Evolutionary conservation across 2,888 invertebrate species (phyloP).

Genomic region (Lottia scabra): DNA sequence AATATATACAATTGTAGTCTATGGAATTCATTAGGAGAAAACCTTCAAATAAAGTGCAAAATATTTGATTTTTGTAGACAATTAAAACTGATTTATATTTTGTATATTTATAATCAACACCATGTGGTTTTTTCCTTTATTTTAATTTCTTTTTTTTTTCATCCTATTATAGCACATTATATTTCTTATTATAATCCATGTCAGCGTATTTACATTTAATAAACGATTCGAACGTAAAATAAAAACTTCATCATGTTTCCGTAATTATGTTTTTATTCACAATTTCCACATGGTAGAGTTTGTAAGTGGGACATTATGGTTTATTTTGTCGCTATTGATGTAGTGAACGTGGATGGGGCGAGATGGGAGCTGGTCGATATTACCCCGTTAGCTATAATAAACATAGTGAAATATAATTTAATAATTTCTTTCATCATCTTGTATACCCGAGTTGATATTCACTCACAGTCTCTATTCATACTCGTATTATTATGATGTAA

Average conservation of each 20-base stretch:
- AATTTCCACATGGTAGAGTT: not conserved
- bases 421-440: not conserved
- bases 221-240: not conserved
- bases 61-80: too few relatives aligned
- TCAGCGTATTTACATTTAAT: not conserved
- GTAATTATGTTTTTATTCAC: not conserved
- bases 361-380: not conserved
- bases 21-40: too few relatives aligned
- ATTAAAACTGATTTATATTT: too few relatives aligned
- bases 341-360: not conserved
- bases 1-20: too few relatives aligned
- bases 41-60: too few relatives aligned
- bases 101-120: too few relatives aligned
- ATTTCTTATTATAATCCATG: not conserved
- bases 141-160: too few relatives aligned
- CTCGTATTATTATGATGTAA: not conserved
- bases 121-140: too few relatives aligned
- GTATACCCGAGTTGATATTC: not conserved
- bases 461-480: not conserved
- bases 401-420: not conserved
- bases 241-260: too few relatives aligned
- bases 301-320: not conserved
- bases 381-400: not conserved
- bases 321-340: not conserved
- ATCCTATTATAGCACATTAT: too few relatives aligned